Evolutionary conservation across 2,113 vertebrate genomes (phyloP), one percentile per base, ranked within the genome.

Genomic region (Hyperopisus bebe): DNA sequence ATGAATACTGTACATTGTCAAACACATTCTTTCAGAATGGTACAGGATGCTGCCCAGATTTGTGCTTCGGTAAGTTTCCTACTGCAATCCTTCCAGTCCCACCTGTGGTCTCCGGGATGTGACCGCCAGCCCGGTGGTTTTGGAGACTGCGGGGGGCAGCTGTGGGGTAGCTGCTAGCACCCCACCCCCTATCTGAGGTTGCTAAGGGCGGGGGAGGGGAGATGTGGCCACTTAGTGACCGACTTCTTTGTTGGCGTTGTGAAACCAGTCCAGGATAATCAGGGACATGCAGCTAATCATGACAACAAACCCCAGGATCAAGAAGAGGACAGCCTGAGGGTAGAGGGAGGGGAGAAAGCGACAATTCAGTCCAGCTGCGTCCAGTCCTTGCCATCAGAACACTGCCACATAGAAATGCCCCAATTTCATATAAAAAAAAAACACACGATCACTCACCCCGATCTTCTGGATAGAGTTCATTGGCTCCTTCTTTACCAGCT

Each of bases 21-120:
- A 91, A 94, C 96, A 98, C 98, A 98, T 99, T 98, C 98, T 98
- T 96, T 98, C 95, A 94, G 98, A 99, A 99, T 98, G 97, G 97
- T 97, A 96, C 96, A 96, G 95, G 96, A 96, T 95, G 95, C 94
- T 94, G 97, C 97, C 97, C 94, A 88, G 90, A 8, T 88, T 86
- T 94, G 90, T 66, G 74, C 90, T 83, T 46, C 93, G 94, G 93
- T 92, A 92, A 46, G 83, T 44, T 13, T 86, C 13, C 50, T n/a
- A 55, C 82, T 39, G 87, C 55, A 48, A 44, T 51, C 88, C 74
- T 80, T 46, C 50, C 39, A 42, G 87, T 62, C n/a, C 24, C 86
- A 90, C 55, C 74, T 89, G 82, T 70, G 80, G 10, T 39, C 42
- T 74, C 10, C 15, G 35, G 39, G 35, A 24, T 53, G 50, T 44